phyloP scores from a whole-genome alignment of 2,797 vertebrate species.

The Columba guinea region DNA sequence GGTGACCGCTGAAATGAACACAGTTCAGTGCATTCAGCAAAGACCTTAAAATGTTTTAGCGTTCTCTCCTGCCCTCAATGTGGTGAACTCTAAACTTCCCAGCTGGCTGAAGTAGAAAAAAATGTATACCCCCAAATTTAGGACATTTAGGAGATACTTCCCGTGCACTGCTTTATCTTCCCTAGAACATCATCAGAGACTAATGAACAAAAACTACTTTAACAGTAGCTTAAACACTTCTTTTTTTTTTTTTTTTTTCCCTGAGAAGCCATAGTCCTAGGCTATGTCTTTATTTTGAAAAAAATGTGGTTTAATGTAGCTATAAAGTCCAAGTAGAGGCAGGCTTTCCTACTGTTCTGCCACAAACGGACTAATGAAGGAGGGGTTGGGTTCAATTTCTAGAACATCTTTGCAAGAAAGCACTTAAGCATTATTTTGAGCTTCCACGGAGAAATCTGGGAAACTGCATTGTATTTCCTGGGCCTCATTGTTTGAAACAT shows the following conservation, averaged over 20 bases:
- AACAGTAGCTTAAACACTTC: not conserved
- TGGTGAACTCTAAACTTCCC: not conserved
- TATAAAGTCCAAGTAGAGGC: not conserved
- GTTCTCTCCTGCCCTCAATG: not conserved
- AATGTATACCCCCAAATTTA: not conserved
- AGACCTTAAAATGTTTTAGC: not conserved
- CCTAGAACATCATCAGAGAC: not conserved
- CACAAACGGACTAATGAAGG: not conserved
- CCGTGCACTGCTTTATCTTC: not conserved
- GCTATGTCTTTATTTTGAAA: not conserved
- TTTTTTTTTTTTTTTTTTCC: not conserved
- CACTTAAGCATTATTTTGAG: constrained; percentile 6
- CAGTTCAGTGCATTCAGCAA: not conserved
- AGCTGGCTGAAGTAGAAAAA: not conserved
- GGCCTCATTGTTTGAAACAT: constrained; percentile 25
- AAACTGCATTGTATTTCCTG: constrained; percentile 1
- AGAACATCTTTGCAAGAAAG: not conserved
- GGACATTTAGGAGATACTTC: not conserved
- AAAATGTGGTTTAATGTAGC: not conserved
- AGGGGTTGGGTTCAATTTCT: not conserved
- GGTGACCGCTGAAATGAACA: not conserved
- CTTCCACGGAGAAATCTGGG: constrained; percentile 24
- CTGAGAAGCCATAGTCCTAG: not conserved
- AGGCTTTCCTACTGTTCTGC: not conserved
- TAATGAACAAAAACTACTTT: not conserved